phyloP scores from a whole-genome alignment of 2,888 invertebrate species.

The Drosophila mettleri region DNA sequence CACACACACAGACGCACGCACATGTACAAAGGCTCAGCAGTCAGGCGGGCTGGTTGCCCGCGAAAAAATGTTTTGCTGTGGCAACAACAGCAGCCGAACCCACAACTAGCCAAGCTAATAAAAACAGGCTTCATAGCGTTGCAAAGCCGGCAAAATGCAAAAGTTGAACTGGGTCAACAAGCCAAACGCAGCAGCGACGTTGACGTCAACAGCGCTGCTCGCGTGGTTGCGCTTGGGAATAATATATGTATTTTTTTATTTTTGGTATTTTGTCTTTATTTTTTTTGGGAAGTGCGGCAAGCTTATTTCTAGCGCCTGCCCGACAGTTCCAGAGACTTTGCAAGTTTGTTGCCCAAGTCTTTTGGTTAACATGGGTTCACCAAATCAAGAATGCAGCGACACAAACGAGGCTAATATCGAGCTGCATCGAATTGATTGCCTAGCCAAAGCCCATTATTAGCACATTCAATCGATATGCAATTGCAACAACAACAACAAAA shows the following conservation, averaged over 20 bases:
- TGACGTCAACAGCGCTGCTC: slow-evolving; percentile 34
- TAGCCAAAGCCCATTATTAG: slow-evolving; percentile 38
- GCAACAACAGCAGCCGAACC: slow-evolving; percentile 47
- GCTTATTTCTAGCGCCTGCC: slow-evolving; percentile 17
- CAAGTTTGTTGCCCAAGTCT: slow-evolving; percentile 77
- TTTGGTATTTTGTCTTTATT: not conserved
- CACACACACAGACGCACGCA: slow-evolving; percentile 21
- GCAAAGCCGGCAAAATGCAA: slow-evolving; percentile 83
- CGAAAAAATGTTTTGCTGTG: slow-evolving; percentile 62
- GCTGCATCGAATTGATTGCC: slow-evolving; percentile 16
- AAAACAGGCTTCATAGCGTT: slow-evolving; percentile 69
- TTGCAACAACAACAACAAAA: slow-evolving; percentile 25
- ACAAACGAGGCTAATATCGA: slow-evolving; percentile 42
- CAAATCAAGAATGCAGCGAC: slow-evolving; percentile 28
- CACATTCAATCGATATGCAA: slow-evolving; percentile 49
- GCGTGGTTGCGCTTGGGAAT: slow-evolving; percentile 35
- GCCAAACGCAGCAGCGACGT: slow-evolving; percentile 71
- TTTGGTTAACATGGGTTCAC: slow-evolving; percentile 47
- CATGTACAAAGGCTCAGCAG: slow-evolving; percentile 19
- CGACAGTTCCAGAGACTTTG: slow-evolving; percentile 27
- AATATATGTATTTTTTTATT: slow-evolving; percentile 1
- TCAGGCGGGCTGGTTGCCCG: slow-evolving; percentile 57
- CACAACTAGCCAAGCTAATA: slow-evolving; percentile 76
- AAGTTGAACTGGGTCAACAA: slow-evolving; percentile 84
- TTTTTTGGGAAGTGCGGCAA: slow-evolving; percentile 14